These are phyloP conservation scores for Xenopus petersii DNA, from an alignment of 2,797 vertebrate species.

Conservation along the genomic window DNA sequence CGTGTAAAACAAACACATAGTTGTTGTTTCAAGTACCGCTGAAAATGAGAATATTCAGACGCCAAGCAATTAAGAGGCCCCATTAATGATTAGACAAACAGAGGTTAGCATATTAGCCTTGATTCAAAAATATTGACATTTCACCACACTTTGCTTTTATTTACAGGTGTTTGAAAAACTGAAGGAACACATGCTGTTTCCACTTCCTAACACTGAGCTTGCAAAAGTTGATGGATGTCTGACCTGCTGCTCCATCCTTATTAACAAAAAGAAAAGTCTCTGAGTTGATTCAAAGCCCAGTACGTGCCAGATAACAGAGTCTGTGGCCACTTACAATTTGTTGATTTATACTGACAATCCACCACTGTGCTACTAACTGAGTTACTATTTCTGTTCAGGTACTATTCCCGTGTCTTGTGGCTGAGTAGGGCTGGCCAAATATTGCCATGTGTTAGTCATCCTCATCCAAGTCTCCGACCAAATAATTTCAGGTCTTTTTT, in stretches of 20 bases:
- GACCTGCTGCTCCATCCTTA: constrained; percentile 87
- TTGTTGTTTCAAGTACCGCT: too few relatives aligned
- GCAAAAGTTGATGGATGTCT: constrained; percentile 85
- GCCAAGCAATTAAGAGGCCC: too few relatives aligned
- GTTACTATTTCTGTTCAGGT: constrained; percentile 54
- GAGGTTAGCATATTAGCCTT: too few relatives aligned
- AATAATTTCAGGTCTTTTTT: background rate
- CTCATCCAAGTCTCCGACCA: background rate
- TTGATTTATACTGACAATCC: constrained; percentile 69
- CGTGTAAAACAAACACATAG: too few relatives aligned
- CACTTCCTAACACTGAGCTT: constrained; percentile 78
- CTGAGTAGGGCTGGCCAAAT: constrained; percentile 5
- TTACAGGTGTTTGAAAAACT: constrained; percentile 90
- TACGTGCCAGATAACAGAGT: constrained; percentile 57
- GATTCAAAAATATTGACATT: background rate
- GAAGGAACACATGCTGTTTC: constrained; percentile 93
- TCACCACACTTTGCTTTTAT: constrained; percentile 21
- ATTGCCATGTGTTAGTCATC: background rate
- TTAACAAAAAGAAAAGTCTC: constrained; percentile 81
- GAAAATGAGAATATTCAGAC: too few relatives aligned
- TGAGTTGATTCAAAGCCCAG: constrained; percentile 63
- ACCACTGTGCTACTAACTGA: constrained; percentile 69
- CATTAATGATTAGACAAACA: too few relatives aligned
- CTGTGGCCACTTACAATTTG: constrained; percentile 53
- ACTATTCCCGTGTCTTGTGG: background rate